Evolutionary conservation across 2,113 vertebrate species (phyloP), one percentile per base, ranked within the genome.

Genomic region (Oxyruncus cristatus): DNA sequence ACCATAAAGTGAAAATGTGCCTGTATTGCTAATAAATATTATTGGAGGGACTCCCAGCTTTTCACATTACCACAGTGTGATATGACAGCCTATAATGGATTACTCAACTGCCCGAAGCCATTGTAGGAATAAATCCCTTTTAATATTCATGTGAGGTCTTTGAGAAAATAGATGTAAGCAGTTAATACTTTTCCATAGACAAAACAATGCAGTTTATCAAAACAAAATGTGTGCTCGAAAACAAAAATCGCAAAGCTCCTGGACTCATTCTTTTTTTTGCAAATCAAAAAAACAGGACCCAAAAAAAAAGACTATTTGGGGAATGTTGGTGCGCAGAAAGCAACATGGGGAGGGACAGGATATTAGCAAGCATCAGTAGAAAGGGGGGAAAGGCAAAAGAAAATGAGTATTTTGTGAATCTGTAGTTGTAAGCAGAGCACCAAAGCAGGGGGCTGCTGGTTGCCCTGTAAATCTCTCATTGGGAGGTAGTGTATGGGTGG

Each of bases 131-230:
- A 98, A 98, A 97, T 97, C 94, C 96, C 91, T 97, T 97, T 98
- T 98, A 97, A 98, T 97, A 98, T 98, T 97, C 97, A 97, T 97
- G 97, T 97, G 90, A 62, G 49, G 97, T 97, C 96, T 98, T 97
- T 98, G 97, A 97, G 97, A 96, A 97, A 97, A 98, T 98, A 97
- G 97, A 98, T 97, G 97, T 97, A 97, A 97, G 96, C 89, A 96
- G 96, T 98, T 98, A 97, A 97, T 97, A 97, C 96, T 97, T 97
- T 98, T 93, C 96, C 94, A 95, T 96, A 98, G 92, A 97, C 97
- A 97, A 97, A 97, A 97, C 96, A 97, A 88, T 85, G 90, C 86
- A 94, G 95, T 98, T 97, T 97, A 97, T 97, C 97, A 97, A 96
- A 97, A 97, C 95, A 97, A 97, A 98, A 97, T 94, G 92, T 97